Conservation (phyloP, 2,113 vertebrate genomes). For the Podarcis muralis region DNA sequence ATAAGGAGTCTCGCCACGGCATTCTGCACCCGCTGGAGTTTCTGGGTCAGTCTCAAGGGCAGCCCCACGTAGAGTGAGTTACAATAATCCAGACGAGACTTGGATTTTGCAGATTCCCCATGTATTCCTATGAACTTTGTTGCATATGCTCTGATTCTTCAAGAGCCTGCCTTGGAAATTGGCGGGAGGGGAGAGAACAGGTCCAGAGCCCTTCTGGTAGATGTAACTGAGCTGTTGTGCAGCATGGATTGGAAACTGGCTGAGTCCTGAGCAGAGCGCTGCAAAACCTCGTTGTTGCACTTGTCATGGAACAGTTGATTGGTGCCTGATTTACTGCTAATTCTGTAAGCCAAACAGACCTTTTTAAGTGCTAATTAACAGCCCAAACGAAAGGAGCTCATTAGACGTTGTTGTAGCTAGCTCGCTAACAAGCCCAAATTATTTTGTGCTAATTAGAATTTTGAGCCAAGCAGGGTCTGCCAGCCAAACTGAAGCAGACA, state of each 20-base stretch:
- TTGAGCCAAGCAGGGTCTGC: background rate
- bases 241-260: no score
- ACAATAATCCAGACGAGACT: no score
- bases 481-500: background rate
- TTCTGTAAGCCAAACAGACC: constrained; percentile 3
- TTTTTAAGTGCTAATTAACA: constrained; percentile 30
- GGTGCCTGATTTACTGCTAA: constrained; percentile 2
- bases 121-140: background rate
- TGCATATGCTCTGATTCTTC: background rate
- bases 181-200: background rate
- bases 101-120: background rate
- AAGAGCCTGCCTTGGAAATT: background rate
- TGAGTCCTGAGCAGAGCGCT: background rate
- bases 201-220: no score
- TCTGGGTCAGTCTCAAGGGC: no score
- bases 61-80: no score
- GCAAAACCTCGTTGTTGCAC: background rate
- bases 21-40: no score
- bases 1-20: no score
- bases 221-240: background rate
- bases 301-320: background rate
- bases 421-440: constrained; percentile 25
- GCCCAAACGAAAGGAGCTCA: background rate
- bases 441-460: constrained; percentile 26
- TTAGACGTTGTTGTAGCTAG: constrained; percentile 15